Percentiles rank a stretch among this genome's conserved stretches.
Evolutionary conservation across 2,113 vertebrate genomes (phyloP).

Genomic region (Hymenochirus boettgeri): DNA sequence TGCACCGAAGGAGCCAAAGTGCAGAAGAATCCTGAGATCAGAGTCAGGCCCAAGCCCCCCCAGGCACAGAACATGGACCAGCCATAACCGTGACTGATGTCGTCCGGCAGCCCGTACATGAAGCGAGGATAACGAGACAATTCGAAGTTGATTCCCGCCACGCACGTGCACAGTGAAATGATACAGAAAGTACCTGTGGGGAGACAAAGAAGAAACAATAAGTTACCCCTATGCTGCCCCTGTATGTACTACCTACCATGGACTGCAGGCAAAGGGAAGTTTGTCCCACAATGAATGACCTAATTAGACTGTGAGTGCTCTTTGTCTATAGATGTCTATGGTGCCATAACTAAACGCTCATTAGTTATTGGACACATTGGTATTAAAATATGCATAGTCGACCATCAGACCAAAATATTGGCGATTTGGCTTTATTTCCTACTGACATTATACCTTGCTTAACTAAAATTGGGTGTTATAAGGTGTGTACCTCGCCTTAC

Average conservation of each 20-base stretch:
- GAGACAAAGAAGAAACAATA: slow-evolving; percentile 34
- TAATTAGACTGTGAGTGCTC: too few species aligned
- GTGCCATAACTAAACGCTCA: too few species aligned
- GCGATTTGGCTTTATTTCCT: too few species aligned
- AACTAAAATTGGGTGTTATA: too few species aligned
- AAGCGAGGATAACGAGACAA: slow-evolving; percentile 91
- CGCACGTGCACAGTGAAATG: slow-evolving; percentile 95
- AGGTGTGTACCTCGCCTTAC: too few species aligned
- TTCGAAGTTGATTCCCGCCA: slow-evolving; percentile 97
- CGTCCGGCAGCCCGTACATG: slow-evolving; percentile 88
- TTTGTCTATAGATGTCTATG: too few species aligned
- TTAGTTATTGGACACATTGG: too few species aligned
- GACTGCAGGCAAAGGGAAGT: background rate
- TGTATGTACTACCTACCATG: slow-evolving; percentile 43
- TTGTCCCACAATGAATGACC: too few species aligned
- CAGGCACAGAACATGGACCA: slow-evolving; percentile 99
- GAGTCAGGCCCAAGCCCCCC: slow-evolving; percentile 92
- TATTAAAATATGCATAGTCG: too few species aligned
- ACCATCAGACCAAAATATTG: too few species aligned
- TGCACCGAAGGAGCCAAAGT: slow-evolving; percentile 95
- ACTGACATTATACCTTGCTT: too few species aligned
- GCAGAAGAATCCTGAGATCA: slow-evolving; percentile 96
- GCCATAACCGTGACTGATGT: slow-evolving; percentile 95
- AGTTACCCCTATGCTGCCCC: slow-evolving; percentile 4
- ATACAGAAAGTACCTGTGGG: slow-evolving; percentile 93